phyloP scores from a whole-genome alignment of 2,888 invertebrate species.

The Agapostemon virescens region DNA sequence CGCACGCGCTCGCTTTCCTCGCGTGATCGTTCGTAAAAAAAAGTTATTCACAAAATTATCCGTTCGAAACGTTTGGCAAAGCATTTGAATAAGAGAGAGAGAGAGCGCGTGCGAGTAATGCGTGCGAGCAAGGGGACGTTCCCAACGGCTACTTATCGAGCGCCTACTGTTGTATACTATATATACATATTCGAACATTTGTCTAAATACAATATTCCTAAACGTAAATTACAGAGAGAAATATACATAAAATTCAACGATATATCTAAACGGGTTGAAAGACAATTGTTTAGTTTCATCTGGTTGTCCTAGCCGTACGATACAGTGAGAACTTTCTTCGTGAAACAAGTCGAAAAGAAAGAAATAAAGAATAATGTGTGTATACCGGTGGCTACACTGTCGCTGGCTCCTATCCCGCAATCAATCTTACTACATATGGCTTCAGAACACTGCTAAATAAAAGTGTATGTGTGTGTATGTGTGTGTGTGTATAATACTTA shows the following conservation, averaged over 20 bases:
- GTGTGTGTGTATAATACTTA: conserved; percentile 51
- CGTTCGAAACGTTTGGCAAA: background rate
- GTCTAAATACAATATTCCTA: conserved; percentile 31
- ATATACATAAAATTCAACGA: conserved; percentile 41
- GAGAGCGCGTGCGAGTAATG: background rate
- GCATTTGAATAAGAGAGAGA: background rate
- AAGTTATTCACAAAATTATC: conserved; percentile 5
- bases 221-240: conserved; percentile 42
- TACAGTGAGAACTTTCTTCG: background rate
- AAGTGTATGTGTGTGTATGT: conserved; percentile 30
- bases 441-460: conserved; percentile 39
- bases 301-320: background rate
- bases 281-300: conserved; percentile 7
- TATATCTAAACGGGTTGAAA: conserved; percentile 29
- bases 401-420: conserved; percentile 22
- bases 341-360: conserved; percentile 17
- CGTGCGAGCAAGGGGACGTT: background rate
- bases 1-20: background rate
- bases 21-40: no score
- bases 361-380: conserved; percentile 34
- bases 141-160: background rate
- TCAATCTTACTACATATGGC: conserved; percentile 20
- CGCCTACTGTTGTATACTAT: background rate
- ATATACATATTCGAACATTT: conserved; percentile 13
- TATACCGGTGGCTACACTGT: conserved; percentile 30